A percentile compares a stretch with the other conserved stretches of the same genome.
phyloP scores from a whole-genome alignment of 2,888 invertebrate genomes.

The Euproctis similis region DNA sequence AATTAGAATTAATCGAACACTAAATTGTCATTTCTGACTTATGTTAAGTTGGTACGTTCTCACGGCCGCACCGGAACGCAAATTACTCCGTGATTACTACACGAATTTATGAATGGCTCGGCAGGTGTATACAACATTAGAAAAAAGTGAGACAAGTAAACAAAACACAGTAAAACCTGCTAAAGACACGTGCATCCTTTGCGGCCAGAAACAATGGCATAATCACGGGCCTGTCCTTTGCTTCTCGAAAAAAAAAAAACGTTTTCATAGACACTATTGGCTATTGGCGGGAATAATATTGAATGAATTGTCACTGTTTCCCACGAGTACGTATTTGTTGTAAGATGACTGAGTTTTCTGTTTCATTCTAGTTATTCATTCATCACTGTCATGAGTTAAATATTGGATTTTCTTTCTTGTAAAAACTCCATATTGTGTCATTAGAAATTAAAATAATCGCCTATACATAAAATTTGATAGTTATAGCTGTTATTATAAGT shows the following conservation, averaged over 20 bases:
- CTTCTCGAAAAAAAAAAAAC: slow-evolving; percentile 26
- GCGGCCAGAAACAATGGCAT: slow-evolving; percentile 64
- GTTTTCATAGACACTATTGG: slow-evolving; percentile 37
- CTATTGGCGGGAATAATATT: slow-evolving; percentile 45
- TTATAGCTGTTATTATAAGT: too few species aligned
- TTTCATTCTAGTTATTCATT: too few species aligned
- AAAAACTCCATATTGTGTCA: too few species aligned
- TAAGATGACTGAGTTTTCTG: too few species aligned
- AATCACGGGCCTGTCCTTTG: slow-evolving; percentile 31
- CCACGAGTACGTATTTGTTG: too few species aligned
- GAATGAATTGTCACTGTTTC: slow-evolving; percentile 47
- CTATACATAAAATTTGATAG: too few species aligned
- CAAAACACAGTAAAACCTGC: slow-evolving; percentile 53
- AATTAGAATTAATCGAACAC: too few species aligned
- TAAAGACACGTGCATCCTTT: slow-evolving; percentile 62
- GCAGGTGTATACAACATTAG: slow-evolving; percentile 56
- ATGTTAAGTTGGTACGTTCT: too few species aligned
- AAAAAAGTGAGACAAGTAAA: slow-evolving; percentile 43
- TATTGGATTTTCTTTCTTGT: too few species aligned
- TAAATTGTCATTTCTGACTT: too few species aligned
- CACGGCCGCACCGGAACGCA: slow-evolving; percentile 32
- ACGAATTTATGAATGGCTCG: slow-evolving; percentile 48
- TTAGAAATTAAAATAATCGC: too few species aligned
- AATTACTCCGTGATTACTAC: slow-evolving; percentile 39
- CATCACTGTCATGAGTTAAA: too few species aligned